Evolutionary conservation across 2,888 invertebrate species (phyloP).

Genomic region (Lydus trimaculatus): DNA sequence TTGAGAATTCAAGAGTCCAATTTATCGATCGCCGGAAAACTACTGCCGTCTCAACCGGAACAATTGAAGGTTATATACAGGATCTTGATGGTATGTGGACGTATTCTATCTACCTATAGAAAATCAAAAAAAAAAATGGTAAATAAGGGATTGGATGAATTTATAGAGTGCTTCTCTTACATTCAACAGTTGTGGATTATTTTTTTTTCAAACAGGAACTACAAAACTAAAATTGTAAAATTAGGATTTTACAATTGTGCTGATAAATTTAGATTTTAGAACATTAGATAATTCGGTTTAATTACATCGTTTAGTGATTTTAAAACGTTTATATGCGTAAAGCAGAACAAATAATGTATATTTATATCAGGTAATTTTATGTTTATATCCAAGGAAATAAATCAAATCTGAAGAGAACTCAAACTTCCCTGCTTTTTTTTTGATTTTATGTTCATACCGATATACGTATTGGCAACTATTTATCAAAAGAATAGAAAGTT

Average conservation of each 20-base stretch:
- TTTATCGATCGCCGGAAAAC: constrained; percentile 4
- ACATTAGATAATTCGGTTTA: background rate
- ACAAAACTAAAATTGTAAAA: background rate
- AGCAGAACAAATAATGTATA: background rate
- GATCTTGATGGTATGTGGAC: background rate
- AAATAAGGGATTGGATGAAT: too few relatives aligned
- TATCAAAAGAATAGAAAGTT: too few relatives aligned
- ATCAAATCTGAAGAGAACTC: background rate
- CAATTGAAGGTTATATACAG: background rate
- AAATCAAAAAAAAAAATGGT: too few relatives aligned
- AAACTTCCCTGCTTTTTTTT: background rate
- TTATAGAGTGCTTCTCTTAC: too few relatives aligned
- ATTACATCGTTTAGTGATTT: background rate
- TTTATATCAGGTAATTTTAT: background rate
- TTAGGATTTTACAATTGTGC: background rate
- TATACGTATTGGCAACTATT: background rate
- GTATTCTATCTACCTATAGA: too few relatives aligned
- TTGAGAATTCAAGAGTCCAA: background rate
- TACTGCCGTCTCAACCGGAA: background rate
- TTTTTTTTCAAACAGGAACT: background rate
- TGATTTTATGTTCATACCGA: background rate
- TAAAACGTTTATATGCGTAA: background rate
- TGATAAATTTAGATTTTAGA: background rate
- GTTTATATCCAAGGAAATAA: background rate
- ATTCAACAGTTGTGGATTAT: background rate